Evolutionary conservation across 2,113 vertebrate species (phyloP), one percentile per base, ranked within the genome.

Genomic region (Sclerurus mexicanus): DNA sequence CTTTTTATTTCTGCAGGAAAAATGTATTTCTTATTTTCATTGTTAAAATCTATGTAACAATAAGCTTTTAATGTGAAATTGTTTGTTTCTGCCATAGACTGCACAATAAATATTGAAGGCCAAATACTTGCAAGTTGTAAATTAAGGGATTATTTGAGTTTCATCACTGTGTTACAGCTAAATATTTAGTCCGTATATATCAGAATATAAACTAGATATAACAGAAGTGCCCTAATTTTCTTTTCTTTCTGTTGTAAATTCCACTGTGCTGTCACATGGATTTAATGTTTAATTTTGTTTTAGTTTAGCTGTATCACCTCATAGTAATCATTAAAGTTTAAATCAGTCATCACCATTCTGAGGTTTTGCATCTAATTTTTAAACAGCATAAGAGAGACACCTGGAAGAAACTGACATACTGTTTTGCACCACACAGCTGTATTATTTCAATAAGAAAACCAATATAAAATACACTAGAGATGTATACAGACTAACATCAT

Each of bases 31-130:
- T 88, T 89, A n/a, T 52, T 94, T 67, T 59, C 44, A 39, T 49
- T 88, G 83, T 90, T 84, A 55, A 71, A 87, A 49, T 64, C 49
- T 81, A 21, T 95, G 83, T 84, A 81, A 86, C 12, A n/a, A 47
- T 83, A 55, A 4, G n/a, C 66, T 91, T 88, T 58, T 76, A 74
- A 44, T 74, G 87, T 90, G 82, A 91, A 90, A 82, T 74, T 82
- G 42, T 72, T 83, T 94, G 42, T 73, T 83, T 94, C 50, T 94
- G 68, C 68, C 52, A 44, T 86, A 69, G 81, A 93, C 60, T 80
- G 40, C 21, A 2, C 85, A 95, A 95, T 96, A 95, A 94, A 96
- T 44, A 85, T 30, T 78, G 68, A 96, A 92, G 66, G 56, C 35
- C 23, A 91, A 78, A 74, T 84, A 28, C 28, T 55, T 83, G 37